phyloP scores from a whole-genome alignment of 2,797 vertebrate genomes.

The Danio tinwini region DNA sequence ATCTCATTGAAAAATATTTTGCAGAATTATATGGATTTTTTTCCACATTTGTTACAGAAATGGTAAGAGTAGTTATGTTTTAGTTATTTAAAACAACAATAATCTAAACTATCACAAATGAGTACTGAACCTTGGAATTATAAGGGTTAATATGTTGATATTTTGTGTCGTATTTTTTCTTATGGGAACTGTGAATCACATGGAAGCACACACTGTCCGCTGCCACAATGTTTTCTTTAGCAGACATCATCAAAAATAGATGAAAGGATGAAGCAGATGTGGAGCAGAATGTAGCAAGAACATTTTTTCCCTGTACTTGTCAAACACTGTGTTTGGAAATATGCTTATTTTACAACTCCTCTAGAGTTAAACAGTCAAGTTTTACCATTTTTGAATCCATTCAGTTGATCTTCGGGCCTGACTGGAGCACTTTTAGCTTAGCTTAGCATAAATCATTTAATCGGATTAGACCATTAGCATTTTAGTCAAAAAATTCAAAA shows the following conservation, averaged over 20 bases:
- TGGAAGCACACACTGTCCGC: background rate
- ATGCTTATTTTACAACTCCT: too few species aligned
- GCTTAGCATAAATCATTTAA: too few species aligned
- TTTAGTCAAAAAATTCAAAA: too few species aligned
- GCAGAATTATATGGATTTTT: background rate
- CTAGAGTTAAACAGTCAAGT: too few species aligned
- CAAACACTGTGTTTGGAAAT: background rate
- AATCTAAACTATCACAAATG: background rate
- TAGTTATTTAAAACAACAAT: background rate
- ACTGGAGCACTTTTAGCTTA: too few species aligned
- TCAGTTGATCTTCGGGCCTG: too few species aligned
- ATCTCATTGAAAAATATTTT: background rate
- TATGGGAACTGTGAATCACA: background rate
- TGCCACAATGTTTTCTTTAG: slow-evolving; percentile 1
- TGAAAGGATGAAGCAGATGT: background rate
- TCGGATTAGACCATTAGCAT: too few species aligned
- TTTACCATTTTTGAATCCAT: too few species aligned
- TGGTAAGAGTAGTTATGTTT: background rate
- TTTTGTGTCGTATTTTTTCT: background rate
- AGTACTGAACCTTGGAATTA: background rate
- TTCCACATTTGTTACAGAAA: background rate
- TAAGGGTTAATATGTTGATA: background rate
- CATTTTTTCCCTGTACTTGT: background rate
- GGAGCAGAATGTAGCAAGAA: background rate
- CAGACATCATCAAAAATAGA: background rate